Conservation (phyloP, 2,113 vertebrate species). For the Peucedramus taeniatus region DNA sequence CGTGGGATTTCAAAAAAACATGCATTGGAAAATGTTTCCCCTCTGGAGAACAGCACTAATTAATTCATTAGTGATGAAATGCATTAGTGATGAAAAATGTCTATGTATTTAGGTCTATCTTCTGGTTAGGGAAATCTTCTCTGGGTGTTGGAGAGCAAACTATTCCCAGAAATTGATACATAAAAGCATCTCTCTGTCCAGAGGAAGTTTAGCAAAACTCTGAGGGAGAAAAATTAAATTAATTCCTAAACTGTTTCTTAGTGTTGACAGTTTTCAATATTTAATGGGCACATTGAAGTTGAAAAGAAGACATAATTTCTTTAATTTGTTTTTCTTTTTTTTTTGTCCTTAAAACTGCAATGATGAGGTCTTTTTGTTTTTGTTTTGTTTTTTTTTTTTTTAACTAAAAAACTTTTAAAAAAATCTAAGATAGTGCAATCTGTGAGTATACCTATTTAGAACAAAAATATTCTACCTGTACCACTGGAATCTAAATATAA, state of each 20-base stretch:
- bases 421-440: background rate
- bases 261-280: slow-evolving; percentile 14
- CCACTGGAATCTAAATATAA: background rate
- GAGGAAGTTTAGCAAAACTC: slow-evolving; percentile 51
- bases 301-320: background rate
- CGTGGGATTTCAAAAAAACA: background rate
- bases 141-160: background rate
- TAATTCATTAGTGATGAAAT: slow-evolving; percentile 55
- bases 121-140: slow-evolving; percentile 34
- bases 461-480: background rate
- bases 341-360: background rate
- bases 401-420: background rate
- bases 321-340: background rate
- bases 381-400: too few relatives aligned
- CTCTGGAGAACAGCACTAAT: slow-evolving; percentile 19
- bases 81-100: background rate
- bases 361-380: background rate
- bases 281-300: slow-evolving; percentile 2
- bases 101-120: slow-evolving; percentile 38
- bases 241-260: slow-evolving; percentile 25
- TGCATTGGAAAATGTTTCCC: background rate
- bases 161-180: slow-evolving; percentile 44
- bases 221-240: slow-evolving; percentile 23
- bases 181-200: background rate
- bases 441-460: background rate